Percentiles rank a stretch among this genome's conserved stretches.
These are phyloP conservation scores for Zygaena filipendulae DNA, from an alignment of 2,888 invertebrate genomes.

Conservation along the genomic window DNA sequence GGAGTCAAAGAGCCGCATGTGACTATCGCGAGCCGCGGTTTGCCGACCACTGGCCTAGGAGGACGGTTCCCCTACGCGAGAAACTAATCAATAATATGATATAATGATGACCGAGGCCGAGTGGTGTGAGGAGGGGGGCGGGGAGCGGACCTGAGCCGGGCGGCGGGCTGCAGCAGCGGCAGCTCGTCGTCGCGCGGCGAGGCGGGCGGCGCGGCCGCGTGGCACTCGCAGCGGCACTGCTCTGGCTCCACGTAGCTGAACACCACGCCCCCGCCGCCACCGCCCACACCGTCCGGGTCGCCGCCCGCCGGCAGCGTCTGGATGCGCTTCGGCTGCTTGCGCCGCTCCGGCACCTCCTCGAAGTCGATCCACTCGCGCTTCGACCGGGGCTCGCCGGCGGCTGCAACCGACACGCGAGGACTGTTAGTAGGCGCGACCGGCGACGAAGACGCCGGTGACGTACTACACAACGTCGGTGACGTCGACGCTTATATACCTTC, in stretches of 20 bases:
- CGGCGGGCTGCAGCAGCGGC: slow-evolving; percentile 29
- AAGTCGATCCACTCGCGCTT: slow-evolving; percentile 84
- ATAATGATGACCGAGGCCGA: too few species aligned
- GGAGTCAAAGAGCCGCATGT: too few species aligned
- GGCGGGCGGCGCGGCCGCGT: slow-evolving; percentile 30
- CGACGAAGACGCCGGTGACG: too few species aligned
- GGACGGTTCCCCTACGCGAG: too few species aligned
- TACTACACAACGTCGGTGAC: too few species aligned
- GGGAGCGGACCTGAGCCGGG: slow-evolving; percentile 9
- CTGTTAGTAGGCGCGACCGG: too few species aligned
- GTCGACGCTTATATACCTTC: too few species aligned
- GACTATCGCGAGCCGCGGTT: too few species aligned
- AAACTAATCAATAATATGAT: too few species aligned
- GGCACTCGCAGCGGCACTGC: slow-evolving; percentile 89
- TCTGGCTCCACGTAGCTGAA: slow-evolving; percentile 86
- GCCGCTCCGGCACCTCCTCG: slow-evolving; percentile 85
- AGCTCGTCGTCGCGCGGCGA: slow-evolving; percentile 29
- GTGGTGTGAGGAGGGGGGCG: slow-evolving; percentile 11
- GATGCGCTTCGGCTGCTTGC: slow-evolving; percentile 84
- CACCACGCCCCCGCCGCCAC: slow-evolving; percentile 42
- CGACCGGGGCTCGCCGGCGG: slow-evolving; percentile 28
- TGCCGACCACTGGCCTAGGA: too few species aligned
- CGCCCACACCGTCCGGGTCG: slow-evolving; percentile 31
- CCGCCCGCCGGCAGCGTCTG: slow-evolving; percentile 77
- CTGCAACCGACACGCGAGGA: slow-evolving; percentile 11